Evolutionary conservation across 64 coral and sea anemone genomes (phyloP).

Genomic region (Exaiptasia diaphana): DNA sequence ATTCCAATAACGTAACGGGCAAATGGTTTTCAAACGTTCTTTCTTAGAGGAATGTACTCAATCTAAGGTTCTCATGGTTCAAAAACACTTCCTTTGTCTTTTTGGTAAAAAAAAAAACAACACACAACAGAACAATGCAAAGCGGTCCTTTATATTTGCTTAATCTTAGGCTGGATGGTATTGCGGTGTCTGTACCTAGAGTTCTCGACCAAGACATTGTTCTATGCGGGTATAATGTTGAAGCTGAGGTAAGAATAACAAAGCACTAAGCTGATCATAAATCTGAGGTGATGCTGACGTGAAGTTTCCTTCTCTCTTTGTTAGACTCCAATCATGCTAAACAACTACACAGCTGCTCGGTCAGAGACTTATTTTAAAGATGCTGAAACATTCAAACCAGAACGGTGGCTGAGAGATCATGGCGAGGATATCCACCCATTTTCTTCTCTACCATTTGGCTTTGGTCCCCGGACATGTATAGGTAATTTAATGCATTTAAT

Average conservation of each 20-base stretch:
- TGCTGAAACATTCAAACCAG: constrained; percentile 49
- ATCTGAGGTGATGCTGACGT: background rate
- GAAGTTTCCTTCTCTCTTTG: no score
- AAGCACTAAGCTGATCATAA: no score
- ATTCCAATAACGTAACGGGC: no score
- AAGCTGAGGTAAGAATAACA: constrained; percentile 33
- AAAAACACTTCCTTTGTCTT: no score
- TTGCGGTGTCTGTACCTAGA: background rate
- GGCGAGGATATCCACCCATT: constrained; percentile 52
- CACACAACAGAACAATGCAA: no score
- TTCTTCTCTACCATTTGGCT: constrained; percentile 64
- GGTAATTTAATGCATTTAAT: constrained; percentile 43
- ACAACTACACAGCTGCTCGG: constrained; percentile 8
- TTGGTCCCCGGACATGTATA: constrained; percentile 80
- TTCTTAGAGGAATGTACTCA: no score
- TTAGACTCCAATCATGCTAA: constrained; percentile 49
- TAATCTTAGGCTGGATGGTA: constrained; percentile 2
- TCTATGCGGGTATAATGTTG: constrained; percentile 33
- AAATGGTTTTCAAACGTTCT: no score
- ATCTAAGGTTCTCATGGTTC: no score
- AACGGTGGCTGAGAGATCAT: constrained; percentile 56
- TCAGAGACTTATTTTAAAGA: constrained; percentile 50
- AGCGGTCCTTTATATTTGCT: no score
- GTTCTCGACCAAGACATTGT: constrained; percentile 28
- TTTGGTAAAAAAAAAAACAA: no score